Evolutionary conservation across 2,797 vertebrate species (phyloP).

Genomic region (Labeo calbasu): DNA sequence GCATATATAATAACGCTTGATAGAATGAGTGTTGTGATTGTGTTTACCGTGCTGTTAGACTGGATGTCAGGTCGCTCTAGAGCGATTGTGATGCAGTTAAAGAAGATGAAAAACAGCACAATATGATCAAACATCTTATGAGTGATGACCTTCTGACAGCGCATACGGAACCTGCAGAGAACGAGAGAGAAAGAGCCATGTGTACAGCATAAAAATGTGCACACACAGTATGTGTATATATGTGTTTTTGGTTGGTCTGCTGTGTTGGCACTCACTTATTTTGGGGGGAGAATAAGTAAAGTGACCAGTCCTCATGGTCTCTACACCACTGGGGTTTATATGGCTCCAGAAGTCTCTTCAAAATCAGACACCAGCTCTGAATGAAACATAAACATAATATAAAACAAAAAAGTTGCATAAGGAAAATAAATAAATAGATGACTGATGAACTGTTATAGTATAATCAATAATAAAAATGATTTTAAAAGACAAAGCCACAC

Average conservation of each 20-base stretch:
- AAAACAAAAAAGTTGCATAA: neutral
- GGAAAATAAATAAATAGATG: neutral
- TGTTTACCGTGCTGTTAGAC: conserved; percentile 80
- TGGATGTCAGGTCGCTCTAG: conserved; percentile 91
- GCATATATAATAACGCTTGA: neutral
- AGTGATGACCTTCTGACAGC: conserved; percentile 90
- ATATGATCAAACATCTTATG: conserved; percentile 97
- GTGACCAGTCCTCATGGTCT: conserved; percentile 89
- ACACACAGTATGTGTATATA: neutral
- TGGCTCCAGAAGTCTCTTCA: conserved; percentile 83
- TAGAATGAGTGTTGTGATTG: neutral
- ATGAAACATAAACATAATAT: conserved; percentile 29
- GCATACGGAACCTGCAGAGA: conserved; percentile 81
- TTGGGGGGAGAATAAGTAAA: conserved; percentile 92
- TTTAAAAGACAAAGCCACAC: neutral
- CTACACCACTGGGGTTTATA: conserved; percentile 93
- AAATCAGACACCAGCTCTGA: conserved; percentile 86
- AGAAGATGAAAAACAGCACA: conserved; percentile 95
- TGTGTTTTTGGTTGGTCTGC: neutral
- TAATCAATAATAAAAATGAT: neutral
- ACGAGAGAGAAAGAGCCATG: conserved; percentile 22
- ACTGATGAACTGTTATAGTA: neutral
- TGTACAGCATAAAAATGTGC: conserved; percentile 8
- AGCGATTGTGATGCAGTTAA: conserved; percentile 98
- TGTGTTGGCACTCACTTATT: conserved; percentile 80